These are phyloP conservation scores for Tapera naevia DNA, from an alignment of 2,797 vertebrate genomes.

Conservation along the genomic window DNA sequence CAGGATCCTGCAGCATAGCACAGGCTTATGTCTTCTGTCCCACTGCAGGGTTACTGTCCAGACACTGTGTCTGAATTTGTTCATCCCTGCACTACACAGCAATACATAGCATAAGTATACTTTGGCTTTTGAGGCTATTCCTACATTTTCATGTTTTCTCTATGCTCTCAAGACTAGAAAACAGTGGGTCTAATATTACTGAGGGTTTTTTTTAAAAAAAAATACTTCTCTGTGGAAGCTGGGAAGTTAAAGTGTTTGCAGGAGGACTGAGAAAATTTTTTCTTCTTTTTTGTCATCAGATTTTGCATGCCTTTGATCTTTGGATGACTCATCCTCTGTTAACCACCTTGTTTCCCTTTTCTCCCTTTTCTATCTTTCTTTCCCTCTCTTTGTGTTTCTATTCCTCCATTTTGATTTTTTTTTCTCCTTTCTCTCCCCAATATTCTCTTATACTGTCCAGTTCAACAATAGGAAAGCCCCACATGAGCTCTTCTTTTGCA, in stretches of 20 bases:
- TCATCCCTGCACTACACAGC: not conserved
- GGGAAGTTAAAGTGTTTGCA: not conserved
- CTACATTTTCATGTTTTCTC: not conserved
- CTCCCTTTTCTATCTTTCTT: not conserved
- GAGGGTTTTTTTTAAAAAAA: not conserved
- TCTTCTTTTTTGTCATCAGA: not conserved
- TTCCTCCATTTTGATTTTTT: not conserved
- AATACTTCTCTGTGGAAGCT: not conserved
- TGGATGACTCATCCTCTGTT: not conserved
- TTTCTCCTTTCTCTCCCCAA: not conserved
- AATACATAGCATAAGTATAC: not conserved
- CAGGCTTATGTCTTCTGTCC: not conserved
- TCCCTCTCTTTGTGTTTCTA: not conserved
- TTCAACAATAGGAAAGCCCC: not conserved
- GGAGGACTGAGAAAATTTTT: not conserved
- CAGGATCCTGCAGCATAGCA: not conserved
- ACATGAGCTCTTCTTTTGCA: not conserved
- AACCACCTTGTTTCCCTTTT: not conserved
- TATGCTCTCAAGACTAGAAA: not conserved
- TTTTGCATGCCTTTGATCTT: not conserved
- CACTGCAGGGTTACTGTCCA: not conserved
- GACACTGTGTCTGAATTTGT: not conserved
- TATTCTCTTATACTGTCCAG: not conserved
- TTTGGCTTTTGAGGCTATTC: not conserved
- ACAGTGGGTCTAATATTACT: fast-evolving